Evolutionary conservation across 1,140 invertebrate genomes (phyloP).

Genomic region (Propsilocerus akamusi): DNA sequence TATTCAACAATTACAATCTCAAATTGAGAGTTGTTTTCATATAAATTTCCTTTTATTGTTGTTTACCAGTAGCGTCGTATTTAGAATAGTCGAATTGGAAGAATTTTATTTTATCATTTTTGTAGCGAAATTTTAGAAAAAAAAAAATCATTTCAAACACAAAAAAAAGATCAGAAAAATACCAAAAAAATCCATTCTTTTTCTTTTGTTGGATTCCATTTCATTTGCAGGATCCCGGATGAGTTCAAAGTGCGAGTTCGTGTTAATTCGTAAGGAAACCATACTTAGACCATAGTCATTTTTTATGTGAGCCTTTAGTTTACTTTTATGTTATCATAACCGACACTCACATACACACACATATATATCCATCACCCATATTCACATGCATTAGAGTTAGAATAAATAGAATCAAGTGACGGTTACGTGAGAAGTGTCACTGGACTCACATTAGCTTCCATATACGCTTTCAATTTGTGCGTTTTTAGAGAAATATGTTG

Average conservation of each 20-base stretch:
- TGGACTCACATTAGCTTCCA: too few species aligned
- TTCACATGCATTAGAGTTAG: too few species aligned
- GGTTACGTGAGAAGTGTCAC: too few species aligned
- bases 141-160: slow-evolving; percentile 7
- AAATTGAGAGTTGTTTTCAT: neutral
- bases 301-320: slow-evolving; percentile 7
- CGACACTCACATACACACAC: too few species aligned
- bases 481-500: too few species aligned
- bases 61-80: too few species aligned
- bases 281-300: slow-evolving; percentile 6
- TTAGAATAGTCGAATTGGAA: too few species aligned
- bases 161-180: slow-evolving; percentile 11
- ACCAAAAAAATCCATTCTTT: slow-evolving; percentile 24
- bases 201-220: slow-evolving; percentile 24
- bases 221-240: slow-evolving; percentile 52
- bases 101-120: slow-evolving; percentile 1
- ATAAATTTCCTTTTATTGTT: too few species aligned
- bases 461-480: too few species aligned
- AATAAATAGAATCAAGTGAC: too few species aligned
- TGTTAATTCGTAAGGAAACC: slow-evolving; percentile 48
- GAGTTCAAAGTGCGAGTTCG: slow-evolving; percentile 56
- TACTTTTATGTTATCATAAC: too few species aligned
- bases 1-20: neutral
- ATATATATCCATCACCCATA: too few species aligned
- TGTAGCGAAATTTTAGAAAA: neutral